Conservation (phyloP, 1,140 invertebrate genomes). For the Meloidogyne floridensis region DNA sequence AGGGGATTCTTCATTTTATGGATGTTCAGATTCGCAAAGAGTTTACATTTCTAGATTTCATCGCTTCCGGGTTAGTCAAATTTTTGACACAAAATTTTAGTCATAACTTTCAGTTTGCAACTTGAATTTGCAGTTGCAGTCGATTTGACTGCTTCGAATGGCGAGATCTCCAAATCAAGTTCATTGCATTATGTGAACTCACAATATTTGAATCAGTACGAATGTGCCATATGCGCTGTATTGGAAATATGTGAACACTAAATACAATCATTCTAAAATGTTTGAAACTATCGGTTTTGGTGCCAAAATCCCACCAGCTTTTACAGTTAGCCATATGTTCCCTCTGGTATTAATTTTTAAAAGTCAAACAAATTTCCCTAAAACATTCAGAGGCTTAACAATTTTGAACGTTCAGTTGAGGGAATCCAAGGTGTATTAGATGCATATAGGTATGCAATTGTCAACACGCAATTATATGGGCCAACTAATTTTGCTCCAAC, state of each 20-base stretch:
- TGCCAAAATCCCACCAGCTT: slow-evolving; percentile 44
- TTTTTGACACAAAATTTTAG: not conserved
- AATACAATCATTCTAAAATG: slow-evolving; percentile 67
- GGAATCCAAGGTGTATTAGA: slow-evolving; percentile 67
- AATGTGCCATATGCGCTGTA: slow-evolving; percentile 64
- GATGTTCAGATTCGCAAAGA: slow-evolving; percentile 39
- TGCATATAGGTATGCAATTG: slow-evolving; percentile 67
- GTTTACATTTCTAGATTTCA: slow-evolving; percentile 56
- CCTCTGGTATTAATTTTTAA: slow-evolving; percentile 43
- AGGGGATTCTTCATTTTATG: slow-evolving; percentile 46
- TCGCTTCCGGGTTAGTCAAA: slow-evolving; percentile 47
- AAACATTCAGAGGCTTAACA: slow-evolving; percentile 32
- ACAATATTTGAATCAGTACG: slow-evolving; percentile 70
- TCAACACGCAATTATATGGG: slow-evolving; percentile 72
- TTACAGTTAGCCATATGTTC: slow-evolving; percentile 49
- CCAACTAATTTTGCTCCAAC: slow-evolving; percentile 74
- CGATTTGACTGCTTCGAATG: slow-evolving; percentile 76
- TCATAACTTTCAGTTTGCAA: slow-evolving; percentile 64
- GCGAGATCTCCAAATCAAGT: slow-evolving; percentile 70
- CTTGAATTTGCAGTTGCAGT: slow-evolving; percentile 73
- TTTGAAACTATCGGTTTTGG: slow-evolving; percentile 63
- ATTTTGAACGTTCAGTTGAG: slow-evolving; percentile 69
- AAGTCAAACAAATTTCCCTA: not conserved
- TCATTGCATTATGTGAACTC: slow-evolving; percentile 72
- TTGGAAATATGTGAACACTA: slow-evolving; percentile 73